These are phyloP conservation scores for Varanus komodoensis DNA, from an alignment of 2,113 vertebrate species.

Conservation along the genomic window DNA sequence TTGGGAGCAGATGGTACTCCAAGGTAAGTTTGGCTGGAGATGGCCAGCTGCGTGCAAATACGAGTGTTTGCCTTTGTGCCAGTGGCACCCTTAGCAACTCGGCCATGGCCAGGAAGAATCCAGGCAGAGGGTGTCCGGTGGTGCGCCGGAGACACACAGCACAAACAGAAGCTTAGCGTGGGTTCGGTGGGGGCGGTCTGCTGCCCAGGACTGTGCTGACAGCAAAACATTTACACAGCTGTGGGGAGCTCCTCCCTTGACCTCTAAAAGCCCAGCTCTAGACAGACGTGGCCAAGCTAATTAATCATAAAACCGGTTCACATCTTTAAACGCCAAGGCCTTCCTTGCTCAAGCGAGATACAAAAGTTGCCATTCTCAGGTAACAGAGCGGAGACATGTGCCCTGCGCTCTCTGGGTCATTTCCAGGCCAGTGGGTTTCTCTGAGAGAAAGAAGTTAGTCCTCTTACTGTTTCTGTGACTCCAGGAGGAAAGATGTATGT, in stretches of 20 bases:
- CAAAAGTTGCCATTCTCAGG: background rate
- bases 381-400: background rate
- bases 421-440: background rate
- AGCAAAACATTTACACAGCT: slow-evolving; percentile 4
- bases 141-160: background rate
- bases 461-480: background rate
- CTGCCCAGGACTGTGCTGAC: background rate
- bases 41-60: background rate
- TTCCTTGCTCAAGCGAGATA: background rate
- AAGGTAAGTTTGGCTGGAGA: background rate
- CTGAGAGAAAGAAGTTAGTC: background rate
- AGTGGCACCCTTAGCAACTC: background rate
- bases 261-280: background rate
- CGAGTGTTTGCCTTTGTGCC: background rate
- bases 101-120: background rate
- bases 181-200: background rate
- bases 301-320: background rate
- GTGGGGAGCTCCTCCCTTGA: background rate
- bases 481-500: no score
- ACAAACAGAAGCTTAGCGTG: slow-evolving; percentile 1
- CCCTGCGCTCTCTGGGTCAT: background rate
- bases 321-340: background rate
- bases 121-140: background rate
- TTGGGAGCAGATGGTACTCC: slow-evolving; percentile 5
- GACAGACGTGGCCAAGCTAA: background rate